Conservation (phyloP, 2,888 invertebrate genomes). For the Griposia aprilina region DNA sequence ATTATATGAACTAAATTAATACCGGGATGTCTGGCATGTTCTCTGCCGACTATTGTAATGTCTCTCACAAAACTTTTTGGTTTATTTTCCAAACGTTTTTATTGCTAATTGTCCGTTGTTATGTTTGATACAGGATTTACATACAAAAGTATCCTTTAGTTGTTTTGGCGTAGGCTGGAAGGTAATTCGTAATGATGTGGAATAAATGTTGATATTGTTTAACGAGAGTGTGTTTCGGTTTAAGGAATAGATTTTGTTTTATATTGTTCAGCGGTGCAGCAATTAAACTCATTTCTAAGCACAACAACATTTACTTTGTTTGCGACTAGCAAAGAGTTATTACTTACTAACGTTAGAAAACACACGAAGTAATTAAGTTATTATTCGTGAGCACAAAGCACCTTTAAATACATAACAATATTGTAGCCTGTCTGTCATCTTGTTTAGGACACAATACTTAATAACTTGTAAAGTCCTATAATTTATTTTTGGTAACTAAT, state of each 20-base stretch:
- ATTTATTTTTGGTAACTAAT: neutral
- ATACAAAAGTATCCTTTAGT: slow-evolving; percentile 67
- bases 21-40: slow-evolving; percentile 62
- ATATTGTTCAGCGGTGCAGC: neutral
- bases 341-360: neutral
- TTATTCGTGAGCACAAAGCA: neutral
- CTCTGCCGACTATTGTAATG: slow-evolving; percentile 67
- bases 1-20: slow-evolving; percentile 73
- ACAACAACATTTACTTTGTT: neutral
- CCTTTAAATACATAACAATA: neutral
- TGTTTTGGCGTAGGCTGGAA: slow-evolving; percentile 52
- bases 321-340: neutral
- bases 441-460: neutral
- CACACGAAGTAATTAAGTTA: neutral
- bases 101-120: slow-evolving; percentile 70
- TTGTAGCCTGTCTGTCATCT: neutral
- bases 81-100: slow-evolving; percentile 65
- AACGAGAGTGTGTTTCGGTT: slow-evolving; percentile 24
- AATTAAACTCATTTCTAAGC: neutral
- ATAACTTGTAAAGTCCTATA: neutral
- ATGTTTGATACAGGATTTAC: slow-evolving; percentile 67
- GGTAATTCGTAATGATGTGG: slow-evolving; percentile 60
- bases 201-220: slow-evolving; percentile 48
- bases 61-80: slow-evolving; percentile 63
- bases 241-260: slow-evolving; percentile 6